Evolutionary conservation across 1,140 invertebrate species (phyloP).

Genomic region (Bombus ignitus): DNA sequence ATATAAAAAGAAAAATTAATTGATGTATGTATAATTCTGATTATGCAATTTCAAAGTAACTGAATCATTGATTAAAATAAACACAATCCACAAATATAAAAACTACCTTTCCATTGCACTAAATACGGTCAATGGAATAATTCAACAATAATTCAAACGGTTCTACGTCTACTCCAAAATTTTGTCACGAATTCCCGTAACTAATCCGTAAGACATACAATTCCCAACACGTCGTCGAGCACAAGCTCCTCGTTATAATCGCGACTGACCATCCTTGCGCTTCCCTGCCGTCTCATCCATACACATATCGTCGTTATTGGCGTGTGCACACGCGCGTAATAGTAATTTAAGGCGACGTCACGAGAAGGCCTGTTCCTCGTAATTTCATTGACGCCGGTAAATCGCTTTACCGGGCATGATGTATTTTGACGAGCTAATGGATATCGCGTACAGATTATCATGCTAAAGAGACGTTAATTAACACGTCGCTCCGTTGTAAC

Average conservation of each 20-base stretch:
- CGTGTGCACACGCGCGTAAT: background rate
- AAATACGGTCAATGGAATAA: background rate
- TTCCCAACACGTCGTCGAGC: background rate
- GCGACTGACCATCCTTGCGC: background rate
- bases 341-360: slow-evolving; percentile 46
- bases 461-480: slow-evolving; percentile 76
- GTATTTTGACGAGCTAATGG: slow-evolving; percentile 73
- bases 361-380: slow-evolving; percentile 40
- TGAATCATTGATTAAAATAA: background rate
- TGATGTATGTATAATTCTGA: too few species aligned
- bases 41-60: too few species aligned
- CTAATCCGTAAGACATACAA: background rate
- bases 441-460: slow-evolving; percentile 73
- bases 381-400: slow-evolving; percentile 58
- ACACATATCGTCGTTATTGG: background rate
- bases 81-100: background rate
- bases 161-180: background rate
- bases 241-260: background rate
- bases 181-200: background rate
- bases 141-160: background rate
- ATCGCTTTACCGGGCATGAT: slow-evolving; percentile 61
- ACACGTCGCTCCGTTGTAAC: slow-evolving; percentile 66
- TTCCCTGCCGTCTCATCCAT: background rate
- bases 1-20: too few species aligned
- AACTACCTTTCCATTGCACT: background rate